These are phyloP conservation scores for Achatina immaculata DNA, from an alignment of 1,140 invertebrate genomes.

Conservation along the genomic window DNA sequence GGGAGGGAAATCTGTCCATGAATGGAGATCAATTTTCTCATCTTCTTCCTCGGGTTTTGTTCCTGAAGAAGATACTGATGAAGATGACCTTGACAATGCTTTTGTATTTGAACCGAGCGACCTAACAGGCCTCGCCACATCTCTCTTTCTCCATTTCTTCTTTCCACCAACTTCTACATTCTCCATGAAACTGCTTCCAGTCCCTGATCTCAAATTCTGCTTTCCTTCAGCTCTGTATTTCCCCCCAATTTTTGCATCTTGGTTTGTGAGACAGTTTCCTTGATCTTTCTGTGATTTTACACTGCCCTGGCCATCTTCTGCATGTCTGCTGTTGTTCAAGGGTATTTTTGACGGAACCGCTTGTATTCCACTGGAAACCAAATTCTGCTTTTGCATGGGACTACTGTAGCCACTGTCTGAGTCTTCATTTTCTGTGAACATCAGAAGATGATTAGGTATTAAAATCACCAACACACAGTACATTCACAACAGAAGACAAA, in stretches of 20 bases:
- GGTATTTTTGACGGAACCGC: not conserved
- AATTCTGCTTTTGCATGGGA: conserved; percentile 59
- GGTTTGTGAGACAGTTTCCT: not conserved
- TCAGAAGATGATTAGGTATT: not conserved
- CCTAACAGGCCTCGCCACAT: not conserved
- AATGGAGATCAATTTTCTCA: conserved; percentile 38
- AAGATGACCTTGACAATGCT: conserved; percentile 17
- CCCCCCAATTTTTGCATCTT: not conserved
- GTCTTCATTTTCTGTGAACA: conserved; percentile 50
- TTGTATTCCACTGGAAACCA: conserved; percentile 56
- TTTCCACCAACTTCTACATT: not conserved
- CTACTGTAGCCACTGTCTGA: conserved; percentile 67
- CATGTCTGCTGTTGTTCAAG: not conserved
- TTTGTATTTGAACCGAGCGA: conserved; percentile 14
- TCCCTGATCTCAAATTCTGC: not conserved
- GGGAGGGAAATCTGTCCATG: conserved; percentile 38
- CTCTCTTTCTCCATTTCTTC: conserved; percentile 9
- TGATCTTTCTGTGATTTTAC: not conserved
- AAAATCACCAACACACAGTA: not conserved
- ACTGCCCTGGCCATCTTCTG: not conserved
- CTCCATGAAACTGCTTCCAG: not conserved
- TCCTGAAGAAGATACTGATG: conserved; percentile 1
- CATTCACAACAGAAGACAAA: no score
- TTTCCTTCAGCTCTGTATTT: not conserved
- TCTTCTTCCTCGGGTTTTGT: conserved; percentile 24